Percentiles rank a stretch among this genome's conserved stretches.
Evolutionary conservation across 2,113 vertebrate species (phyloP).

Genomic region (Catharus fuscescens): DNA sequence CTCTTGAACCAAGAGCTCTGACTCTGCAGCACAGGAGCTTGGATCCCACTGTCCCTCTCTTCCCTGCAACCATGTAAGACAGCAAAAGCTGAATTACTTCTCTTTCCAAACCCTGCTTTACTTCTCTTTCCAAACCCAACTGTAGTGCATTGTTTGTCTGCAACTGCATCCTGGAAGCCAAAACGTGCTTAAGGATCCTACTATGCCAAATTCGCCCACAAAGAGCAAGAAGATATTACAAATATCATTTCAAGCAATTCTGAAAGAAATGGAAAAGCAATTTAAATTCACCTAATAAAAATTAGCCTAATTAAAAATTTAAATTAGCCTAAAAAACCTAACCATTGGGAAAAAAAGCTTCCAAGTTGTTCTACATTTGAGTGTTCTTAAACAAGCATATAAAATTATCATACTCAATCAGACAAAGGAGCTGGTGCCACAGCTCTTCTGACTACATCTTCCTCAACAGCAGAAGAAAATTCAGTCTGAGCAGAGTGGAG

Average conservation of each 20-base stretch:
- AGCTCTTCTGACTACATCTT: neutral
- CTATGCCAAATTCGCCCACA: neutral
- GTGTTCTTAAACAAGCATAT: neutral
- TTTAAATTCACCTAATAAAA: neutral
- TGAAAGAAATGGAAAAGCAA: neutral
- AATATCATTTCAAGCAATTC: neutral
- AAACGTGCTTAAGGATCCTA: neutral
- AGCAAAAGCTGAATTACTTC: neutral
- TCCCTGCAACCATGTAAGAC: rapidly evolving
- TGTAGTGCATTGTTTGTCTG: rapidly evolving
- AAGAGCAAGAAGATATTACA: neutral
- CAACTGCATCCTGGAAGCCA: neutral
- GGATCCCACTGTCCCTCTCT: rapidly evolving
- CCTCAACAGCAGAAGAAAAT: neutral
- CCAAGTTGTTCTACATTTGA: neutral
- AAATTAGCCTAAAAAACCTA: neutral
- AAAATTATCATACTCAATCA: neutral
- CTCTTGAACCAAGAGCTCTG: neutral
- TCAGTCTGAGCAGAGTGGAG: neutral
- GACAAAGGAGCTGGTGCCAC: neutral
- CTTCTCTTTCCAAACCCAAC: neutral
- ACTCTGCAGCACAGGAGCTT: neutral
- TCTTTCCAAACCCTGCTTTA: neutral
- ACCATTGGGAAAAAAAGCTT: neutral
- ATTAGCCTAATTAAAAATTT: neutral